Evolutionary conservation across 2,797 vertebrate genomes (phyloP).

Genomic region (Pseudochirops cupreus): DNA sequence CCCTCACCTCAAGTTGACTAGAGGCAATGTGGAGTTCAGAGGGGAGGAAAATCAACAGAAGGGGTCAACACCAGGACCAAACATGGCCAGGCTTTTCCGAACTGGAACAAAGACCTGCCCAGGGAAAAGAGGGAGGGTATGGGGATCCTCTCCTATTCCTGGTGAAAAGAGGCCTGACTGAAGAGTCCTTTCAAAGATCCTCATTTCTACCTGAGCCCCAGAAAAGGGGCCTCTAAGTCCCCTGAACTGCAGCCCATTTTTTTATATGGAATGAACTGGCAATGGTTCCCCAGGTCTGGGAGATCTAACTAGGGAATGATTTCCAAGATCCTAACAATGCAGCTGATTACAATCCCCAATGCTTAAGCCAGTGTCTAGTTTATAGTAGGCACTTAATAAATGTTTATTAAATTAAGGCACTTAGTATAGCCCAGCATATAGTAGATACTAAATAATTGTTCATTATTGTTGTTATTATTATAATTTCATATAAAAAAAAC

Average conservation of each 20-base stretch:
- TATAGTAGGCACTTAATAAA: neutral
- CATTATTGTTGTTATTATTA: neutral
- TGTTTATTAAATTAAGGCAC: neutral
- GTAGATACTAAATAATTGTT: neutral
- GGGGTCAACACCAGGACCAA: neutral
- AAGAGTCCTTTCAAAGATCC: neutral
- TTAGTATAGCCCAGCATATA: neutral
- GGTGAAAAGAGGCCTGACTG: neutral
- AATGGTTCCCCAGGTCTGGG: neutral
- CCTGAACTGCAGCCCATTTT: neutral
- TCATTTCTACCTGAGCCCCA: neutral
- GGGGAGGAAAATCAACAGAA: neutral
- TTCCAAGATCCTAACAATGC: neutral
- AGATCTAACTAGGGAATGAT: neutral
- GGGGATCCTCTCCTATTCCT: fast-evolving
- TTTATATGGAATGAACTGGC: neutral
- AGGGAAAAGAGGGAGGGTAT: neutral
- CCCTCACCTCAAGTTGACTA: fast-evolving
- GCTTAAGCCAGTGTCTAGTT: neutral
- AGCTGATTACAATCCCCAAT: neutral
- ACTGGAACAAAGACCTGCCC: neutral
- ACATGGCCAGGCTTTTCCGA: neutral
- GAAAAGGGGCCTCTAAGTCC: neutral
- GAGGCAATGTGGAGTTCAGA: neutral
- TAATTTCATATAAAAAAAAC: neutral